Base-by-base conservation (phyloP, 1,140 invertebrate genomes). In the Drosophila lacteicornis region DNA sequence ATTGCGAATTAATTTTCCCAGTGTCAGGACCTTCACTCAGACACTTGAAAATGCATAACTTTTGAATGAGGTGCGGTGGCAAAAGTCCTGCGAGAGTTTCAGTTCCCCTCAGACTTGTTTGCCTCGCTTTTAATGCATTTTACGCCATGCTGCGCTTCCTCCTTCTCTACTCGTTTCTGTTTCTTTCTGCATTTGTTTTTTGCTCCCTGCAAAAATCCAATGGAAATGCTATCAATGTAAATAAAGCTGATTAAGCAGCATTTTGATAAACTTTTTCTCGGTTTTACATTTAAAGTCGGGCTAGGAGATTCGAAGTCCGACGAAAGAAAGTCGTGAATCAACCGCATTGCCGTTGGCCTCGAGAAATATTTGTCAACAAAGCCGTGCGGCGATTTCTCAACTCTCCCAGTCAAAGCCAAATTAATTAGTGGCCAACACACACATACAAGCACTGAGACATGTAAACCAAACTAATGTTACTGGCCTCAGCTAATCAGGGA, bases 21-120 rank as follows among this genome's bases (percentile, higher is more conserved):
- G 62, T 68, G 60, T n/a, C 66, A 65, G 67, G 74, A 75, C 66
- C 63, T 75, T 53, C 63, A 43, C 56, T 45, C 74, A 65, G 83
- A 67, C 83, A 88, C 83, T 87, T 87, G 71, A 83, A 83, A 87
- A 83, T 87, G 84, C 80, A 87, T 87, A 87, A 88, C 83, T 87
- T 83, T 69, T 55, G 84, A 77, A 73, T 65, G 62, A 73, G 67
- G 75, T 71, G 49, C 66, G 38, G 51, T 53, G 63, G 50, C 22
- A 56, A 25, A 49, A 38, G 56, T 77, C 46, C 61, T 49, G 49
- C 45, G 50, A 47, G 69, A 79, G 60, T 55, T 80, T 43, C 62
- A 75, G 60, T 58, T 75, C 60, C 62, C 50, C 30, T 40, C 40
- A 11, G 66, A 63, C 56, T 73, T 88, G 84, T 87, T 87, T 87